Conservation (phyloP, 2,113 vertebrate species). For the Phaethornis superciliosus region DNA sequence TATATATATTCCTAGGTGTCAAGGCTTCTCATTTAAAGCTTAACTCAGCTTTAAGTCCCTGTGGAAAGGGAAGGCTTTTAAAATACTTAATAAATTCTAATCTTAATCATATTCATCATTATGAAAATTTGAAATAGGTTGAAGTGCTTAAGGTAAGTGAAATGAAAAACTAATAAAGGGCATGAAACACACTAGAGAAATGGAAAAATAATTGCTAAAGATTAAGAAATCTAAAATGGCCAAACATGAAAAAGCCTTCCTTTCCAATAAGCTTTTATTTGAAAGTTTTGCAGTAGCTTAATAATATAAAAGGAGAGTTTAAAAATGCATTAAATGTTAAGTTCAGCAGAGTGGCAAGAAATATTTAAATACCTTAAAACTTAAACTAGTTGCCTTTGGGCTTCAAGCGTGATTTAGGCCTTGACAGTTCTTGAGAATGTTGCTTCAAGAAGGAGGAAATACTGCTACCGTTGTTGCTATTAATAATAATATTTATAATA, state of each 20-base stretch:
- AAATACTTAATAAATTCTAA: constrained; percentile 58
- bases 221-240: constrained; percentile 47
- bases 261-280: constrained; percentile 47
- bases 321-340: constrained; percentile 21
- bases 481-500: background rate
- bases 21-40: constrained; percentile 2
- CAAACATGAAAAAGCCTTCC: background rate
- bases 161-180: constrained; percentile 56
- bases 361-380: constrained; percentile 16
- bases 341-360: background rate
- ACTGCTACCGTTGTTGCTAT: background rate
- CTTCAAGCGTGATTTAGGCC: background rate
- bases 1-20: background rate
- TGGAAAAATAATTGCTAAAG: constrained; percentile 52
- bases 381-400: background rate
- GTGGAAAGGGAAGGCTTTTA: constrained; percentile 36
- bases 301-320: constrained; percentile 9
- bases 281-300: constrained; percentile 21
- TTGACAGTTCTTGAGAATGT: background rate
- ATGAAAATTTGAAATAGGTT: constrained; percentile 60
- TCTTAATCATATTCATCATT: constrained; percentile 57
- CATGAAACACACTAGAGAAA: constrained; percentile 35
- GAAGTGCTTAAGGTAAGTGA: constrained; percentile 49
- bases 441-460: background rate
- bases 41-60: constrained; percentile 47